phyloP scores from a whole-genome alignment of 2,888 invertebrate species.

The Tetragonisca angustula region DNA sequence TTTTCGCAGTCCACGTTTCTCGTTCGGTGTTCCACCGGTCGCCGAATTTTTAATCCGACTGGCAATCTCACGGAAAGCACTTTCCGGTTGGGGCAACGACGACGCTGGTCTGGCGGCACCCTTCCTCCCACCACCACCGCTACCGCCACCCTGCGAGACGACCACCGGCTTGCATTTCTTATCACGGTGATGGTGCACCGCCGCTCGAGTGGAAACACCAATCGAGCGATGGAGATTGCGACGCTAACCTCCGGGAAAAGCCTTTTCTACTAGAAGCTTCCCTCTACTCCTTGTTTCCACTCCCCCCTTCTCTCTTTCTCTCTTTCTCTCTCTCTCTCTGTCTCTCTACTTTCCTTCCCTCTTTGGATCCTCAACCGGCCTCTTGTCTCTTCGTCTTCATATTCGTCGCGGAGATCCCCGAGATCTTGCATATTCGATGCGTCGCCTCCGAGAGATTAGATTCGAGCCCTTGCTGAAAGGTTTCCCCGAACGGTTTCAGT shows the following conservation, averaged over 20 bases:
- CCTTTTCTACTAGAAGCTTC: conserved; percentile 56
- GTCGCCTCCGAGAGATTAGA: conserved; percentile 67
- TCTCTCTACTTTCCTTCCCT: neutral
- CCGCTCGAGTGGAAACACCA: conserved; percentile 71
- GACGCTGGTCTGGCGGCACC: conserved; percentile 20
- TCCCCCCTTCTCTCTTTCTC: neutral
- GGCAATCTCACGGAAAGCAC: conserved; percentile 73
- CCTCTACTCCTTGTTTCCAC: neutral
- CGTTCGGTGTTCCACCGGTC: neutral
- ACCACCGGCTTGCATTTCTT: conserved; percentile 64
- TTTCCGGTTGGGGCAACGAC: conserved; percentile 50
- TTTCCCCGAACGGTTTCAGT: conserved; percentile 36
- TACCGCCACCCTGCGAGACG: conserved; percentile 27
- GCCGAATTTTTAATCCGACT: conserved; percentile 74
- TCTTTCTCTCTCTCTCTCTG: conserved; percentile 1
- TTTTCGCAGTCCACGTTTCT: neutral
- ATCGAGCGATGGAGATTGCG: conserved; percentile 74
- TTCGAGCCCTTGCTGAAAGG: conserved; percentile 29
- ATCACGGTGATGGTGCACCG: conserved; percentile 65
- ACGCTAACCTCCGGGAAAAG: conserved; percentile 72
- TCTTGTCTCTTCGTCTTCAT: conserved; percentile 28
- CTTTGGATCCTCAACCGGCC: neutral
- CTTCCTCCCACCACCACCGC: conserved; percentile 30
- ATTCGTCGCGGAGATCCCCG: conserved; percentile 51
- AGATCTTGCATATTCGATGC: conserved; percentile 70